Percentiles rank a stretch among this genome's conserved stretches.
These are phyloP conservation scores for Epicampocera succincta DNA, from an alignment of 2,888 invertebrate species.

Conservation along the genomic window DNA sequence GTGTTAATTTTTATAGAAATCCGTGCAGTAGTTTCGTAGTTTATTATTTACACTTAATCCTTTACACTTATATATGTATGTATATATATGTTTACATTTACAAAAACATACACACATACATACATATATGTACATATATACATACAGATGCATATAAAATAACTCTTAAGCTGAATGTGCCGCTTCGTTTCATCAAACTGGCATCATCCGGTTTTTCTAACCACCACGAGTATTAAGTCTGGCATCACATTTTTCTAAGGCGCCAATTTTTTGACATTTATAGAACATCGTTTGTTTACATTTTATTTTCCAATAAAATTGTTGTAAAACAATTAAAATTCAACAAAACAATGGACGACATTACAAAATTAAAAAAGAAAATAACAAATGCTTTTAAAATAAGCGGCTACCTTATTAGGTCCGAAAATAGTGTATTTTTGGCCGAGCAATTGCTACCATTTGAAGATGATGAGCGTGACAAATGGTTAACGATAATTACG, in stretches of 20 bases:
- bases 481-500: constrained; percentile 89
- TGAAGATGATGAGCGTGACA: constrained; percentile 84
- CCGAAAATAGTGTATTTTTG: constrained; percentile 88
- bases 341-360: constrained; percentile 75
- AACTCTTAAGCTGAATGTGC: too few relatives aligned
- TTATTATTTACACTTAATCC: too few relatives aligned
- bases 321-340: neutral
- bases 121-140: too few relatives aligned
- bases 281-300: constrained; percentile 42
- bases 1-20: too few relatives aligned
- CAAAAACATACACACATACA: too few relatives aligned
- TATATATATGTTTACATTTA: too few relatives aligned
- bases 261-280: constrained; percentile 22
- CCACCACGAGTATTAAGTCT: too few relatives aligned
- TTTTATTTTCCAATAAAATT: constrained; percentile 27
- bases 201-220: too few relatives aligned
- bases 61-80: too few relatives aligned
- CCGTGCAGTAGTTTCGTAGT: too few relatives aligned
- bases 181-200: too few relatives aligned
- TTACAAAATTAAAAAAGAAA: constrained; percentile 82
- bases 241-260: neutral
- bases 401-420: constrained; percentile 88
- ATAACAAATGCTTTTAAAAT: constrained; percentile 88
- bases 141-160: too few relatives aligned
- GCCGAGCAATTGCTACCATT: constrained; percentile 87